Evolutionary conservation across 2,888 invertebrate genomes (phyloP).

Genomic region (Heliconius aoede): DNA sequence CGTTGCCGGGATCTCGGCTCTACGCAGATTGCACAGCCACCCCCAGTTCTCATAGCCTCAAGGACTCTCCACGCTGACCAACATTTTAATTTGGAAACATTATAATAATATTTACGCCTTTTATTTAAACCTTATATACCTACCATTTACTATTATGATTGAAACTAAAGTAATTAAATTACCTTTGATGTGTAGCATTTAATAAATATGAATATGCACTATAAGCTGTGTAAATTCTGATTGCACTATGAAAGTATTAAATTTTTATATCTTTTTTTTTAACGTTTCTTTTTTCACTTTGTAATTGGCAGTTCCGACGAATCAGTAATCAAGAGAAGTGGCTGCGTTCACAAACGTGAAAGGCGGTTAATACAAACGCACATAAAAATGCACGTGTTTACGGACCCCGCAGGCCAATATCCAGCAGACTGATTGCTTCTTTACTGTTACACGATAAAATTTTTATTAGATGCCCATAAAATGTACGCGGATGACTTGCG

Average conservation of each 20-base stretch:
- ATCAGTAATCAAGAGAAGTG: slow-evolving; percentile 38
- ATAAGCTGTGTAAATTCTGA: slow-evolving; percentile 28
- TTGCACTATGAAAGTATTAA: slow-evolving; percentile 22
- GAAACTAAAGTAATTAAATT: slow-evolving; percentile 17
- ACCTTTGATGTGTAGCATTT: slow-evolving; percentile 3
- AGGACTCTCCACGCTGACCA: slow-evolving; percentile 44
- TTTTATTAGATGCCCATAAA: slow-evolving; percentile 82
- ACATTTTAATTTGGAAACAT: slow-evolving; percentile 25
- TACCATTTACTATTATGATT: slow-evolving; percentile 12
- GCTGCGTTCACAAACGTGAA: slow-evolving; percentile 51
- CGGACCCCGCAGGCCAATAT: slow-evolving; percentile 80
- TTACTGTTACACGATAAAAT: slow-evolving; percentile 83
- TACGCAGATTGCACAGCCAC: slow-evolving; percentile 57
- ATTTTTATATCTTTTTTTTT: slow-evolving; percentile 18
- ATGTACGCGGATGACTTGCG: slow-evolving; percentile 77
- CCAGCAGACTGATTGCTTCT: slow-evolving; percentile 82
- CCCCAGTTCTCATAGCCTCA: slow-evolving; percentile 48
- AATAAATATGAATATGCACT: slow-evolving; percentile 23
- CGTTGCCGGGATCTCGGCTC: slow-evolving; percentile 67
- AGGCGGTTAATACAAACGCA: slow-evolving; percentile 66
- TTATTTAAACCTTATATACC: slow-evolving; percentile 18
- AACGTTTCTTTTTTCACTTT: slow-evolving; percentile 33
- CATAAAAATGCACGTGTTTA: slow-evolving; percentile 83
- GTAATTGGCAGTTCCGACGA: slow-evolving; percentile 31
- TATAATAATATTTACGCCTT: slow-evolving; percentile 15